phyloP scores from a whole-genome alignment of 1,140 invertebrate species.

The Phymastichus coffea region DNA sequence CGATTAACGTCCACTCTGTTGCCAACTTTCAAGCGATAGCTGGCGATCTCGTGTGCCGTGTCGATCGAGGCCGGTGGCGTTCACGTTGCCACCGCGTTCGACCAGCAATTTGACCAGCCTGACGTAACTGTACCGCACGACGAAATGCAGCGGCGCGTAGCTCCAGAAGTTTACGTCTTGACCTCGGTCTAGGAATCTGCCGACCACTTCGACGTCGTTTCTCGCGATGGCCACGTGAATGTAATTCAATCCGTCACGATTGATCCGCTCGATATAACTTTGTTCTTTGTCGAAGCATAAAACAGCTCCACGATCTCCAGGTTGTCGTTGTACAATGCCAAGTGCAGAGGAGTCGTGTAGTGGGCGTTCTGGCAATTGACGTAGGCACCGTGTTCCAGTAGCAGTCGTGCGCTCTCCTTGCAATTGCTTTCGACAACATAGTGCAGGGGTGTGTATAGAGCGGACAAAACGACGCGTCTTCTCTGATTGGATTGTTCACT shows the following conservation, averaged over 20 bases:
- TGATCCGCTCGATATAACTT: not conserved
- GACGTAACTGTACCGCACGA: not conserved
- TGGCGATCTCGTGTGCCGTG: not conserved
- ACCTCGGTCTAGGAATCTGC: not conserved
- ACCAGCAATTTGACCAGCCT: not conserved
- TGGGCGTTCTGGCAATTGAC: not conserved
- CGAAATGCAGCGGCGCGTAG: not conserved
- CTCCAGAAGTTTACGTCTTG: not conserved
- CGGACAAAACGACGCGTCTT: not conserved
- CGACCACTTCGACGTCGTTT: not conserved
- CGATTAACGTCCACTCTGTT: too few relatives aligned
- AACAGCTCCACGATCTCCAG: too few relatives aligned
- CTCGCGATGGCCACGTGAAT: not conserved
- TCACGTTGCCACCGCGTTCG: not conserved
- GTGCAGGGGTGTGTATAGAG: not conserved
- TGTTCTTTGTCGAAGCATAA: not conserved
- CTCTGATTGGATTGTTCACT: not conserved
- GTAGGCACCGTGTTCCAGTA: not conserved
- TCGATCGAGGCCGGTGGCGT: not conserved
- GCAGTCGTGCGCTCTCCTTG: not conserved
- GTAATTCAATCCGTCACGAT: not conserved
- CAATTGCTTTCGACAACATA: not conserved
- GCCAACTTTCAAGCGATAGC: too few relatives aligned
- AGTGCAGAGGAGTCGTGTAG: not conserved
- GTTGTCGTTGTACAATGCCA: not conserved